Percentiles rank a stretch among this genome's conserved stretches.
These are phyloP conservation scores for Aythya baeri DNA, from an alignment of 2,113 vertebrate genomes.

Conservation along the genomic window DNA sequence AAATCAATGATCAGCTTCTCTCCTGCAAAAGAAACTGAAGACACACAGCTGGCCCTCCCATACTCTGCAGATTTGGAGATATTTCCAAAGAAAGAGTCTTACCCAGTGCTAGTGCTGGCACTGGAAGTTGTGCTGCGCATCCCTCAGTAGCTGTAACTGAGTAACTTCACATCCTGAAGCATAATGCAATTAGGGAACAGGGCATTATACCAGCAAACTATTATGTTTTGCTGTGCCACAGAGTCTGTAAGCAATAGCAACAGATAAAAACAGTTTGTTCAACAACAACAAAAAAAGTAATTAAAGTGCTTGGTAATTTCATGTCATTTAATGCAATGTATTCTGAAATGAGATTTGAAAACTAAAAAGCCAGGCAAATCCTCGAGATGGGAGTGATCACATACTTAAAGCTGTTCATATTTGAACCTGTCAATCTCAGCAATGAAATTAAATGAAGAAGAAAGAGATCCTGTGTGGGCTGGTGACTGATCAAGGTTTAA, in stretches of 20 bases:
- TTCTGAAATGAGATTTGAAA: conserved; percentile 46
- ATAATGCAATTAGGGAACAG: accelerated
- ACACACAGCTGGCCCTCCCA: neutral
- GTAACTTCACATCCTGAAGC: neutral
- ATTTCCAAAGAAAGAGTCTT: neutral
- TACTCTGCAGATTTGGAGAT: neutral
- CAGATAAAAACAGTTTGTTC: neutral
- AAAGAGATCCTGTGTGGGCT: conserved; percentile 42
- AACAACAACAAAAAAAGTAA: neutral
- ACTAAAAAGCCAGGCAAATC: conserved; percentile 28
- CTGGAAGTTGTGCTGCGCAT: neutral
- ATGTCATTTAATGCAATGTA: conserved; percentile 11
- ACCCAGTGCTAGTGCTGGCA: neutral
- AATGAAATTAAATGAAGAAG: conserved; percentile 23
- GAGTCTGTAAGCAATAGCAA: neutral
- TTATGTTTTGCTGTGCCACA: neutral
- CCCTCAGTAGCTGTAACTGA: neutral
- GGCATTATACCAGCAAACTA: neutral
- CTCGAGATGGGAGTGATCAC: conserved; percentile 15
- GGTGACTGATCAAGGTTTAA: conserved; percentile 28
- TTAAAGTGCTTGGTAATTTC: conserved; percentile 45
- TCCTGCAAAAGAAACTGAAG: neutral
- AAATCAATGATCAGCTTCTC: neutral
- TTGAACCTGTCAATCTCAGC: conserved; percentile 35
- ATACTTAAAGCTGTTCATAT: conserved; percentile 36